Percentiles rank a stretch among this genome's conserved stretches.
These are phyloP conservation scores for Metalampra italica DNA, from an alignment of 2,888 invertebrate genomes.

Conservation along the genomic window DNA sequence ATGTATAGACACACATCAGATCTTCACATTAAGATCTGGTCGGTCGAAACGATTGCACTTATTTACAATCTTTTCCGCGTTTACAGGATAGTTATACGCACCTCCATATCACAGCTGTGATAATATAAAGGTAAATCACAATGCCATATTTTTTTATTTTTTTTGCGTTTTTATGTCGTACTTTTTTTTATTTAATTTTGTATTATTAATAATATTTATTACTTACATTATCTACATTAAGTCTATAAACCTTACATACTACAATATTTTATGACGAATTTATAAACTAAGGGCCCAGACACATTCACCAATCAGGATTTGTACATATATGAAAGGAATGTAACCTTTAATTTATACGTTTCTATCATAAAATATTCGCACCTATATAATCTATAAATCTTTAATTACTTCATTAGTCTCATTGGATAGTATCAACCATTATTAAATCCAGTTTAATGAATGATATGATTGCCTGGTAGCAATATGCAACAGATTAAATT, in stretches of 20 bases:
- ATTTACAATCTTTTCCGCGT: conserved; percentile 66
- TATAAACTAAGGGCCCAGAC: conserved; percentile 78
- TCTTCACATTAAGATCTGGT: conserved; percentile 69
- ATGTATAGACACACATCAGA: conserved; percentile 71
- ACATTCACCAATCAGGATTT: conserved; percentile 67
- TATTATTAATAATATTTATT: conserved; percentile 34
- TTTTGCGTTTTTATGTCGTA: conserved; percentile 31
- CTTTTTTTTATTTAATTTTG: conserved; percentile 30
- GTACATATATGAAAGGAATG: conserved; percentile 76
- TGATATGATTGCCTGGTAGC: conserved; percentile 70
- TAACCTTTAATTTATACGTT: conserved; percentile 77
- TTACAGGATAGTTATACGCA: conserved; percentile 70
- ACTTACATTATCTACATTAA: conserved; percentile 57
- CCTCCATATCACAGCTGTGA: conserved; percentile 49
- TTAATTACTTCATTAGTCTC: conserved; percentile 62
- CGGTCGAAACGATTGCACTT: conserved; percentile 74
- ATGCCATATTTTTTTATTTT: conserved; percentile 52
- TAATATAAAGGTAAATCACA: conserved; percentile 57
- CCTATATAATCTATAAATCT: conserved; percentile 35
- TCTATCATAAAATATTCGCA: conserved; percentile 68
- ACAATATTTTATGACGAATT: conserved; percentile 74
- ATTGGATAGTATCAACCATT: conserved; percentile 69
- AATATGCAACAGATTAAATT: conserved; percentile 58
- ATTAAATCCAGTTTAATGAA: conserved; percentile 77
- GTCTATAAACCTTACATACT: conserved; percentile 61